These are phyloP conservation scores for Aurelia aurita DNA, from an alignment of 30 jellyfish, hydroid and myxozoan species.

Conservation along the genomic window DNA sequence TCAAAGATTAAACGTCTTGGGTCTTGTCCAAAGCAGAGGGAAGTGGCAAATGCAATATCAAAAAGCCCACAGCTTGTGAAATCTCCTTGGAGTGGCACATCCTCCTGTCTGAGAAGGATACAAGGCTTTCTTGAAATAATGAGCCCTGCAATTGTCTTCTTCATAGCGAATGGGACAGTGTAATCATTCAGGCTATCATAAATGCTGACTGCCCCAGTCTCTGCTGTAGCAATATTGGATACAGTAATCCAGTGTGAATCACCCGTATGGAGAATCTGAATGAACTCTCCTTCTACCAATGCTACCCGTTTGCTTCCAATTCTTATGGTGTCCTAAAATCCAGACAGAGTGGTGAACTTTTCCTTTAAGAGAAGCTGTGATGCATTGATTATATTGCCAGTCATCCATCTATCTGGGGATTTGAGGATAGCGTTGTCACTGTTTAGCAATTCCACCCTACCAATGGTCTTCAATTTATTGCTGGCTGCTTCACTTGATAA, in stretches of 20 bases:
- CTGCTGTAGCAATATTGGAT: constrained; percentile 13
- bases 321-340: constrained; percentile 9
- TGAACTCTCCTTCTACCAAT: constrained; percentile 1
- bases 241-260: constrained; percentile 14
- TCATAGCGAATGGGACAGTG: constrained; percentile 11
- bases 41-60: background rate
- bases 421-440: constrained; percentile 9
- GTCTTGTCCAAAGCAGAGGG: constrained; percentile 5
- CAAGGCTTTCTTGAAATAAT: constrained; percentile 5
- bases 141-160: constrained; percentile 9
- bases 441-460: constrained; percentile 14
- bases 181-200: constrained; percentile 11
- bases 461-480: constrained; percentile 3
- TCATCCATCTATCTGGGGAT: constrained; percentile 19
- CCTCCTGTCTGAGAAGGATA: constrained; percentile 19
- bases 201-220: constrained; percentile 22
- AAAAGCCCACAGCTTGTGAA: constrained; percentile 25
- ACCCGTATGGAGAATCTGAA: constrained; percentile 3
- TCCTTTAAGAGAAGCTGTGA: constrained; percentile 23
- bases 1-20: constrained; percentile 1
- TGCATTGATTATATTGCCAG: constrained; percentile 18
- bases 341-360: constrained; percentile 26
- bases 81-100: constrained; percentile 25
- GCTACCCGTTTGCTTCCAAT: constrained; percentile 4
- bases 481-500: background rate